phyloP scores from a whole-genome alignment of 2,113 vertebrate species.

The Calyptomena viridis region DNA sequence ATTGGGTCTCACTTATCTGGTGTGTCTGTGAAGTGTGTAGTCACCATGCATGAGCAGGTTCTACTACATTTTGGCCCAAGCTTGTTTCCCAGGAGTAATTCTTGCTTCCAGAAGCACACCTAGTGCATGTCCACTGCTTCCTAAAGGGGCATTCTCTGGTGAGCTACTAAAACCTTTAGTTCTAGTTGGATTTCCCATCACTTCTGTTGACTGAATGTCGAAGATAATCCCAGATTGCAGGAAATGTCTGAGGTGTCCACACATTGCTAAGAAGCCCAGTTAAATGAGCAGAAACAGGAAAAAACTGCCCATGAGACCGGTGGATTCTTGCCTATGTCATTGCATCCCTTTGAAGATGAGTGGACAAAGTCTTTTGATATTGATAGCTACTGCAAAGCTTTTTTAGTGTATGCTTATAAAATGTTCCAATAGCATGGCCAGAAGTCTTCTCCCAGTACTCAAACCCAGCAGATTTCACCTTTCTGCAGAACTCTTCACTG shows the following conservation, averaged over 20 bases:
- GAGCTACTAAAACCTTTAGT: background rate
- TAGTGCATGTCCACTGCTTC: background rate
- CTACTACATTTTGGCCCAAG: background rate
- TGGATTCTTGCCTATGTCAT: background rate
- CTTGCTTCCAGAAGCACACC: background rate
- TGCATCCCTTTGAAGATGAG: background rate
- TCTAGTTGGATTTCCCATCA: background rate
- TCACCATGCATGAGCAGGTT: background rate
- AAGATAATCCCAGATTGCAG: background rate
- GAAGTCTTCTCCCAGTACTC: background rate
- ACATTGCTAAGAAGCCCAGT: background rate
- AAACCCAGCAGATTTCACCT: background rate
- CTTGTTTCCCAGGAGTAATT: background rate
- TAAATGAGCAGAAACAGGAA: background rate
- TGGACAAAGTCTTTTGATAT: background rate
- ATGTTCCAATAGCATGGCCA: background rate
- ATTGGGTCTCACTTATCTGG: background rate
- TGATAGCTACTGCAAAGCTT: background rate
- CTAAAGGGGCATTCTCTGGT: background rate
- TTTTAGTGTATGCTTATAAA: background rate
- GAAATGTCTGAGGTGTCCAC: background rate
- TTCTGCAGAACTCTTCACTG: background rate
- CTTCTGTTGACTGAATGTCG: background rate
- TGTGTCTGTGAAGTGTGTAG: background rate
- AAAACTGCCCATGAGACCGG: background rate